Base-by-base conservation (phyloP, 2,797 vertebrate genomes). In the Pipistrellus kuhlii region DNA sequence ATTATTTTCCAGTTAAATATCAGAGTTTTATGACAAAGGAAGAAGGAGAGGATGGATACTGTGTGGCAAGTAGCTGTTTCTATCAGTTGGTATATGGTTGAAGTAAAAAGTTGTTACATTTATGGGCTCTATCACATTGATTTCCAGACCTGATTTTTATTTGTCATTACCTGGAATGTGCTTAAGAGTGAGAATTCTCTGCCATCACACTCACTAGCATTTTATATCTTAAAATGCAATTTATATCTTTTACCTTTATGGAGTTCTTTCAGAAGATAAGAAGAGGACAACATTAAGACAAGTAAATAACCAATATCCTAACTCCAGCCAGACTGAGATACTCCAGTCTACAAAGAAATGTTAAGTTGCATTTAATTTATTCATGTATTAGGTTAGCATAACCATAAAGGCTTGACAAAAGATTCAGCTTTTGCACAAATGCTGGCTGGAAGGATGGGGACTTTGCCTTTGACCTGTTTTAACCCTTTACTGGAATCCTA, bases 201-300 rank as follows among this genome's bases (percentile, higher is more conserved):
- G 73, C n/a, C 32, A 64, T 75, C 32, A 81, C 48, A 85, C 25
- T 91, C 14, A 55, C 12, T 68, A 51, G 84, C 51, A 44, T 85
- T 86, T 85, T 15, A 18, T 12, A 55, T 55, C 20, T 55, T 55
- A 71, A 75, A 41, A 81, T 82, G 8, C 27, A 69, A 85, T 32
- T 75, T 91, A 3, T 72, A 94, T 25, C 71, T 90, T 89, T 81
- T 85, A 92, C 95, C 8, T 72, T 93, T 38, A 84, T 8, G 7
- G n/a, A 48, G 46, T 46, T 18, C 14, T 82, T 92, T 48, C 6
- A n/a, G 59, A 23, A 46, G 72, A 41, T 68, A 76, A 84, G 66
- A 32, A 84, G 23, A 59, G 10, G 55, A 51, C 44, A 93, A 88
- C 25, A 84, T 15, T n/a, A 85, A 78, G 41, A 75, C 38, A 82